phyloP scores from a whole-genome alignment of 2,888 invertebrate genomes.

The Philhelius pedissequus region DNA sequence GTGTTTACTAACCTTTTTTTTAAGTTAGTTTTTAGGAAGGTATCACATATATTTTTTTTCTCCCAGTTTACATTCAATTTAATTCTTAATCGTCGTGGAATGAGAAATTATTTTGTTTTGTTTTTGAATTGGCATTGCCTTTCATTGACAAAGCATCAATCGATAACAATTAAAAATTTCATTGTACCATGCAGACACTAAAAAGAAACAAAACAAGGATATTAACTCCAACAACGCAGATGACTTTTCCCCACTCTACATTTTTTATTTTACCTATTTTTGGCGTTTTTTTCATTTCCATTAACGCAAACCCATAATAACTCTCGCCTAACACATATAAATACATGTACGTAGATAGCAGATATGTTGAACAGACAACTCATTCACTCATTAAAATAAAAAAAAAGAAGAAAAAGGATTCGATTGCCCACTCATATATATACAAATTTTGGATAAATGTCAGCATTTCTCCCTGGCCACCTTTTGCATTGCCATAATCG shows the following conservation, averaged over 20 bases:
- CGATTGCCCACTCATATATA: constrained; percentile 9
- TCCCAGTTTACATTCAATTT: neutral
- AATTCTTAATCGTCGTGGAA: neutral
- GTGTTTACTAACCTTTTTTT: too few relatives aligned
- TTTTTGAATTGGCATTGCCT: neutral
- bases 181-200: constrained; percentile 33
- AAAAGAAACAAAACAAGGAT: constrained; percentile 29
- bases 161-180: constrained; percentile 57
- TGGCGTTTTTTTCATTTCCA: constrained; percentile 26
- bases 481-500: constrained; percentile 51
- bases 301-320: constrained; percentile 24
- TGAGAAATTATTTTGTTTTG: neutral
- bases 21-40: too few relatives aligned
- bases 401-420: constrained; percentile 2
- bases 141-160: constrained; percentile 22
- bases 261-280: neutral
- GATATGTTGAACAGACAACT: constrained; percentile 34
- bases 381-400: constrained; percentile 33
- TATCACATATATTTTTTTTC: neutral
- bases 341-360: neutral
- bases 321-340: constrained; percentile 35
- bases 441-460: constrained; percentile 59
- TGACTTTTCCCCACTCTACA: constrained; percentile 17
- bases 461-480: constrained; percentile 36
- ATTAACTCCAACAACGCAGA: constrained; percentile 11